phyloP scores from a whole-genome alignment of 2,888 invertebrate genomes.

The Caenorhabditis sp. region DNA sequence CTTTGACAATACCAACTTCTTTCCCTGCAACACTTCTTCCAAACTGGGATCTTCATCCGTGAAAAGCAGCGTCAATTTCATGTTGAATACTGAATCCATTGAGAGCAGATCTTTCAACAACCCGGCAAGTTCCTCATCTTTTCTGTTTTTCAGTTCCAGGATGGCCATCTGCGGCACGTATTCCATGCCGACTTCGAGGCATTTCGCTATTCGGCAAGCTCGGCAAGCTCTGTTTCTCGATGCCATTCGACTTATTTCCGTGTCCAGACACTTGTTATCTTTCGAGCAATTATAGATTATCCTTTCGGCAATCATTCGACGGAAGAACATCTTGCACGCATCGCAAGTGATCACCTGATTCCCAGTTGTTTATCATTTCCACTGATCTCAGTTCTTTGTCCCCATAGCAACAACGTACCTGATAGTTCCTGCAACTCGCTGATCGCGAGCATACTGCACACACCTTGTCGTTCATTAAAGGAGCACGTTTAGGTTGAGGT shows the following conservation, averaged over 20 bases:
- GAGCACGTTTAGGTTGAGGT: too few species aligned
- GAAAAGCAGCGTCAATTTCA: background rate
- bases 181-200: background rate
- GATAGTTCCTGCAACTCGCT: background rate
- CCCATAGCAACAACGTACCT: background rate
- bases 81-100: background rate
- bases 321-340: constrained; percentile 6
- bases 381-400: too few species aligned
- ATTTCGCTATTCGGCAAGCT: background rate
- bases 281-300: background rate
- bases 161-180: background rate
- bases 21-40: background rate
- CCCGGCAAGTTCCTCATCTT: background rate
- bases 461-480: too few species aligned
- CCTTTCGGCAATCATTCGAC: background rate
- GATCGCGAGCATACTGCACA: background rate
- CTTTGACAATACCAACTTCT: background rate
- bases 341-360: background rate
- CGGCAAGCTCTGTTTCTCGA: background rate
- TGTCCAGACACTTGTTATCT: background rate
- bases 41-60: background rate
- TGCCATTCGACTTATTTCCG: too few species aligned
- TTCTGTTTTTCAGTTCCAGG: constrained; percentile 13
- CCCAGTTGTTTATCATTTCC: background rate
- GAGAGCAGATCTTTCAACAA: background rate